phyloP scores from a whole-genome alignment of 2,797 vertebrate species.

The Parauchenoglanis ngamensis region DNA sequence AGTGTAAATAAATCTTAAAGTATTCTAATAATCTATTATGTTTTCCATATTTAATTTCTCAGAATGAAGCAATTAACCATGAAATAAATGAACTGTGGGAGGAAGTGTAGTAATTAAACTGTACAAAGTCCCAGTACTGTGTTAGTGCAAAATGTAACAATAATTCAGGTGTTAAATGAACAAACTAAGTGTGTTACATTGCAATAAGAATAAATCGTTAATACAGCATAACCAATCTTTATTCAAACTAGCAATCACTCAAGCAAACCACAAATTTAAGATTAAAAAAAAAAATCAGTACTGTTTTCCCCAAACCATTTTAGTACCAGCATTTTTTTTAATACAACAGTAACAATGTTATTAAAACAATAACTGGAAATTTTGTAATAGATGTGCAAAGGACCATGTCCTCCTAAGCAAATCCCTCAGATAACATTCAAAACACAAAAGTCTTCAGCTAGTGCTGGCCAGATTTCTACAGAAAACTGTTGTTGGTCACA shows the following conservation, averaged over 20 bases:
- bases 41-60: not conserved
- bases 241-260: conserved; percentile 22
- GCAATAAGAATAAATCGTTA: not conserved
- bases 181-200: not conserved
- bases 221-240: not conserved
- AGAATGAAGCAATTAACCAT: not conserved
- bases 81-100: not conserved
- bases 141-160: not conserved
- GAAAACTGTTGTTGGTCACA: not conserved
- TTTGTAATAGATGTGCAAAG: not conserved
- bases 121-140: not conserved
- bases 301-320: not conserved
- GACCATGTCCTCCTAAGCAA: not conserved
- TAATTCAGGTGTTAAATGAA: not conserved
- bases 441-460: not conserved
- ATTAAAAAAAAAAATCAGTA: not conserved
- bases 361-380: not conserved
- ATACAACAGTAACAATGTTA: not conserved
- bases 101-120: not conserved
- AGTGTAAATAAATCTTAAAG: not conserved
- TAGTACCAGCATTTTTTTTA: not conserved
- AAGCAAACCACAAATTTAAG: not conserved
- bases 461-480: not conserved
- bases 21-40: not conserved
- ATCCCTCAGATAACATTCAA: not conserved